phyloP scores from a whole-genome alignment of 2,888 invertebrate species.

The Brachyptera risi region DNA sequence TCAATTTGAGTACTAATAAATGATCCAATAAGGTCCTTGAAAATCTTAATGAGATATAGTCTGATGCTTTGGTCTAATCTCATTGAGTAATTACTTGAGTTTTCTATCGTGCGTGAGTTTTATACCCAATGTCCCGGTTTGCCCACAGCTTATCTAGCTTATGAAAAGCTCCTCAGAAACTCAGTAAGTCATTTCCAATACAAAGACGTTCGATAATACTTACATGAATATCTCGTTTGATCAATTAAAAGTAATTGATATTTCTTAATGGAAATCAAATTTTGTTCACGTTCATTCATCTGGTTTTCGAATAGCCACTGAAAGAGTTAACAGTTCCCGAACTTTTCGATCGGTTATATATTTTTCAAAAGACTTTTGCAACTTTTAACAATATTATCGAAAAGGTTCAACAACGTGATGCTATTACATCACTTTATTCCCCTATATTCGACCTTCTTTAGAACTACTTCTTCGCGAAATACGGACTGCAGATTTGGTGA shows the following conservation, averaged over 20 bases:
- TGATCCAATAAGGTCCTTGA: too few relatives aligned
- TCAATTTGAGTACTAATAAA: too few relatives aligned
- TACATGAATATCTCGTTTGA: neutral
- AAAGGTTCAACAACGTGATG: neutral
- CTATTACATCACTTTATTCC: neutral
- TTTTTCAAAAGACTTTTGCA: slow-evolving; percentile 3
- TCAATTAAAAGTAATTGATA: neutral
- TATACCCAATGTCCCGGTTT: too few relatives aligned
- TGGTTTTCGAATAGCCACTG: neutral
- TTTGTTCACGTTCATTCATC: neutral
- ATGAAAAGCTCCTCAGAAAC: too few relatives aligned
- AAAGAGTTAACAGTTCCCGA: slow-evolving; percentile 4
- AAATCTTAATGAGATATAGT: too few relatives aligned
- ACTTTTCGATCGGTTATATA: slow-evolving; percentile 6
- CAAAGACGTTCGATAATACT: neutral
- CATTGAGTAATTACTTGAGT: too few relatives aligned
- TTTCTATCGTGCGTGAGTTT: too few relatives aligned
- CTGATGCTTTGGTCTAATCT: too few relatives aligned
- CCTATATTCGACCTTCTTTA: neutral
- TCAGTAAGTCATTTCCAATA: too few relatives aligned
- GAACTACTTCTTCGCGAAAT: neutral
- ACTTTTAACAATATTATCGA: slow-evolving; percentile 12
- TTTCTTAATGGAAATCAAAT: neutral
- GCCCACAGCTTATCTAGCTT: too few relatives aligned
- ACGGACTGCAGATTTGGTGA: neutral